A percentile compares a stretch with the other conserved stretches of the same genome.
phyloP scores from a whole-genome alignment of 2,113 vertebrate species.

The Taurulus bubalis region DNA sequence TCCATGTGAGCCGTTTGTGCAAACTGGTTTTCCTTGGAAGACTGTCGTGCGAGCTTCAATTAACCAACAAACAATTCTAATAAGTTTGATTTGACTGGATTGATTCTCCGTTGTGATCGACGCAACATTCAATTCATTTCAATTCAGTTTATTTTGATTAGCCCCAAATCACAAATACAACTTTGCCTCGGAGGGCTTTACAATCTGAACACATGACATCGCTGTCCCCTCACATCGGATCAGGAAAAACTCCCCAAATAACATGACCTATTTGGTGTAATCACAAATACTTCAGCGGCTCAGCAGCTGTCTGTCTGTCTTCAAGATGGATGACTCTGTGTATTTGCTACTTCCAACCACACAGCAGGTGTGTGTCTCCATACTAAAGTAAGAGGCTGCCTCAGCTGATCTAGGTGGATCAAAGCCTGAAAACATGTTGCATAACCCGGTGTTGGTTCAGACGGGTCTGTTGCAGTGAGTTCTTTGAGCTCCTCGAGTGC shows the following conservation, averaged over 20 bases:
- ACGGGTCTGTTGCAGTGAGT: slow-evolving; percentile 19
- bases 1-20: slow-evolving; percentile 23
- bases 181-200: too few species aligned
- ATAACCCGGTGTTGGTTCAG: background rate
- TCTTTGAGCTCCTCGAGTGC: slow-evolving; percentile 1
- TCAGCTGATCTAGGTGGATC: background rate
- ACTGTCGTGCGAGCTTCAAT: background rate
- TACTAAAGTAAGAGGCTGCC: background rate
- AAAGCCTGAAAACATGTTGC: background rate
- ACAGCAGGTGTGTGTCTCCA: slow-evolving; percentile 15
- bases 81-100: background rate
- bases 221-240: too few species aligned
- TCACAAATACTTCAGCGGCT: background rate
- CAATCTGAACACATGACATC: too few species aligned
- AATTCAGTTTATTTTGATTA: too few species aligned
- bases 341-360: background rate
- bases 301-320: background rate
- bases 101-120: background rate
- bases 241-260: too few species aligned
- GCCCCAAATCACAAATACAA: too few species aligned
- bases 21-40: slow-evolving; percentile 5
- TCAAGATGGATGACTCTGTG: background rate
- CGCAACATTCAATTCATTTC: too few species aligned
- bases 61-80: background rate
- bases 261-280: background rate